These are phyloP conservation scores for Megaustenia siamemsis DNA, from an alignment of 2,888 invertebrate species.

Conservation along the genomic window DNA sequence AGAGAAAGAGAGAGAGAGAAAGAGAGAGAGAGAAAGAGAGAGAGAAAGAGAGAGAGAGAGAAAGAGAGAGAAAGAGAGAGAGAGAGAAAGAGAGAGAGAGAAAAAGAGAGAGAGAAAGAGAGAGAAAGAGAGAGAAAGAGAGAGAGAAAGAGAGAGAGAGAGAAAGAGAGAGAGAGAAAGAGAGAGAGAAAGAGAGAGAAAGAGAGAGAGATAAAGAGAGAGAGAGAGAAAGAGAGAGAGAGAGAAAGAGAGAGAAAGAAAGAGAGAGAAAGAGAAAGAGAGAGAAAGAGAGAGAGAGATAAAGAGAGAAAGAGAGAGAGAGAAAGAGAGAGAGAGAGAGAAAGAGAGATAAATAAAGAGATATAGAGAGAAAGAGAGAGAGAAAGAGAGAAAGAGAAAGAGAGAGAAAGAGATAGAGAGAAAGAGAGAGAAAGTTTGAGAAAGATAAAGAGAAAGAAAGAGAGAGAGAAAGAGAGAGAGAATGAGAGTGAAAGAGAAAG, in stretches of 20 bases:
- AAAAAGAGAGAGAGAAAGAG: background rate
- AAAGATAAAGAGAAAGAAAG: too few relatives aligned
- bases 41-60: slow-evolving; percentile 14
- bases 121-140: too few relatives aligned
- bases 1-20: slow-evolving; percentile 34
- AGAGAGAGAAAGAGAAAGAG: background rate
- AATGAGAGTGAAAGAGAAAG: too few relatives aligned
- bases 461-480: background rate
- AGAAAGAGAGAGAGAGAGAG: background rate
- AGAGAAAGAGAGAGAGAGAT: background rate
- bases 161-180: background rate
- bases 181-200: background rate
- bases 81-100: slow-evolving; percentile 40
- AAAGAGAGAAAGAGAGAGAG: slow-evolving; percentile 12
- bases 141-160: background rate
- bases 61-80: slow-evolving; percentile 25
- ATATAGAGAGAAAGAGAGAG: too few relatives aligned
- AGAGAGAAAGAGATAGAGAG: too few relatives aligned
- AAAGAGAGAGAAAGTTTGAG: too few relatives aligned
- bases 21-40: slow-evolving; percentile 24
- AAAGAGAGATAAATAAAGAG: too few relatives aligned
- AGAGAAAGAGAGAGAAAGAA: background rate
- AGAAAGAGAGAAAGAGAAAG: slow-evolving; percentile 1
- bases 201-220: too few relatives aligned
- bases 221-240: background rate